Conservation (phyloP, 2,113 vertebrate species). For the Carassius gibelio region DNA sequence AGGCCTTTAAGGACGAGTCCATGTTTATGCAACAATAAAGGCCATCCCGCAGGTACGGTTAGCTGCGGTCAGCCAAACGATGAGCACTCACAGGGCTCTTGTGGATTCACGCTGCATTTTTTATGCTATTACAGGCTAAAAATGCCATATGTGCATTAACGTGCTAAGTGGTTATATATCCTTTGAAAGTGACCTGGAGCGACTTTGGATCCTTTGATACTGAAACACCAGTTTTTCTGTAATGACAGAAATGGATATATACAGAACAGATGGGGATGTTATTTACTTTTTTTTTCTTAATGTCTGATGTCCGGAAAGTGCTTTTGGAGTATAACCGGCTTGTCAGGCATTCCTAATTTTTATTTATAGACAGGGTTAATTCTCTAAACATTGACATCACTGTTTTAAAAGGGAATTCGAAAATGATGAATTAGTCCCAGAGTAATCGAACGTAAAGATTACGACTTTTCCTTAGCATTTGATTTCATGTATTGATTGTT, state of each 20-base stretch:
- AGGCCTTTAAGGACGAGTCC: neutral
- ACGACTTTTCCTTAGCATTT: slow-evolving; percentile 1
- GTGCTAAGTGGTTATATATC: slow-evolving; percentile 18
- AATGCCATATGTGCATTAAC: neutral
- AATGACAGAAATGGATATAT: slow-evolving; percentile 5
- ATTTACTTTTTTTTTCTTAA: neutral
- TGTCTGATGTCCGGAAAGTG: neutral
- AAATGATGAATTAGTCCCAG: slow-evolving; percentile 46
- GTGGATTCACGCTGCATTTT: slow-evolving; percentile 4
- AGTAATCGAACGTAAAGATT: slow-evolving; percentile 45
- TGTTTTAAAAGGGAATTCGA: slow-evolving; percentile 32
- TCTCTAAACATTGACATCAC: slow-evolving; percentile 17
- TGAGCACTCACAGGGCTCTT: neutral
- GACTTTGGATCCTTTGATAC: slow-evolving; percentile 1
- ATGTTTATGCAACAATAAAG: slow-evolving; percentile 41
- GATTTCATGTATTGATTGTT: slow-evolving; percentile 15
- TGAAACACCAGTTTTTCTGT: neutral
- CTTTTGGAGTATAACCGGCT: slow-evolving; percentile 17
- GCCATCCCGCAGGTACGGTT: slow-evolving; percentile 20
- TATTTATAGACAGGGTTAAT: slow-evolving; percentile 32
- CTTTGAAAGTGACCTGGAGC: slow-evolving; percentile 13
- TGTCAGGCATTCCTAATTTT: slow-evolving; percentile 22
- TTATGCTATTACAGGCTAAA: slow-evolving; percentile 31
- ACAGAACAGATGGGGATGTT: neutral
- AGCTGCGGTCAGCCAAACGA: slow-evolving; percentile 33